phyloP scores from a whole-genome alignment of 2,797 vertebrate genomes.

The Melanotaenia nigrans region DNA sequence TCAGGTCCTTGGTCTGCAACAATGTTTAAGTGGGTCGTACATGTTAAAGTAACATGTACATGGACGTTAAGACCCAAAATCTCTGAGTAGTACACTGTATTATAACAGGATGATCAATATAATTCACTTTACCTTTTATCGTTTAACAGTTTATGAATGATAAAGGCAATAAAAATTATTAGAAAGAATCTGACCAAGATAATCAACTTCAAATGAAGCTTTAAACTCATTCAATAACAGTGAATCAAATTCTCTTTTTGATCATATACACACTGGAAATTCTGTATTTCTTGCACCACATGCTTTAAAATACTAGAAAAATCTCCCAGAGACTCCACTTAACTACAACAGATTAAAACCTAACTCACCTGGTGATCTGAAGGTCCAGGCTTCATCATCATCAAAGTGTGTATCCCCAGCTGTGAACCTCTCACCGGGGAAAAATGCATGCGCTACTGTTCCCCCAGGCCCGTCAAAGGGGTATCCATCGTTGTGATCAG shows the following conservation, averaged over 20 bases:
- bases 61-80: neutral
- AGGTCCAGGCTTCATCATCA: slow-evolving; percentile 95
- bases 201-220: neutral
- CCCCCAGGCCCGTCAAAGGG: slow-evolving; percentile 95
- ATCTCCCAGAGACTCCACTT: neutral
- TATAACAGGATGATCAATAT: neutral
- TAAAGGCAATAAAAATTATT: neutral
- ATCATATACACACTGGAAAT: neutral
- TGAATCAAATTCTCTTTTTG: neutral
- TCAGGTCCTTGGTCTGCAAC: neutral
- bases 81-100: neutral
- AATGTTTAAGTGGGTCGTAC: neutral
- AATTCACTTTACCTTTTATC: neutral
- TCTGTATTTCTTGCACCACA: neutral
- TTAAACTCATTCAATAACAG: neutral
- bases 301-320: neutral
- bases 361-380: slow-evolving; percentile 90
- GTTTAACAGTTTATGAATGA: neutral
- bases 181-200: neutral
- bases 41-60: slow-evolving; percentile 4
- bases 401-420: slow-evolving; percentile 96
- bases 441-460: slow-evolving; percentile 94
- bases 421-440: slow-evolving; percentile 89
- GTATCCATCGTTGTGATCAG: slow-evolving; percentile 90
- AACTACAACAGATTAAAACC: neutral